Conservation (phyloP, 2,113 vertebrate species). For the Hydrochoerus hydrochaeris region DNA sequence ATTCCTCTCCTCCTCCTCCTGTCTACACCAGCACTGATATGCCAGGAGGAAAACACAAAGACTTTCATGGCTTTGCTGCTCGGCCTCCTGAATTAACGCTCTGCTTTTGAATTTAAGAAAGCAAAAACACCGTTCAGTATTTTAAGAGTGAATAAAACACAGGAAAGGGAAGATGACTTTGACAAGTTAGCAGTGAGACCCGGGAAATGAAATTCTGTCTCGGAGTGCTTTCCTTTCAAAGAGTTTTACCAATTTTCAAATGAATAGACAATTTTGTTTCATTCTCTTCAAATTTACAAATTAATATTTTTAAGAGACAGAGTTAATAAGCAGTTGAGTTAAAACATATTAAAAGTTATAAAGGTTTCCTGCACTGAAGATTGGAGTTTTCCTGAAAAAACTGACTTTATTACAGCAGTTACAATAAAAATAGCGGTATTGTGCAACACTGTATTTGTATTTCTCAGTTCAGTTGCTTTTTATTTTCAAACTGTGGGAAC, state of each 20-base stretch:
- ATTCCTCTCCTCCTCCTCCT: not conserved
- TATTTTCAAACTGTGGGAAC: conserved; percentile 73
- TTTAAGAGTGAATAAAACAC: conserved; percentile 66
- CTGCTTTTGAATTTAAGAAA: conserved; percentile 62
- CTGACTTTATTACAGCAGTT: conserved; percentile 34
- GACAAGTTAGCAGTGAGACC: conserved; percentile 55
- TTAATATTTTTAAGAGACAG: conserved; percentile 78
- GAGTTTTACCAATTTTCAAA: conserved; percentile 58
- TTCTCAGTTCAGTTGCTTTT: conserved; percentile 75
- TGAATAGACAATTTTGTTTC: conserved; percentile 70
- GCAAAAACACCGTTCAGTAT: conserved; percentile 62
- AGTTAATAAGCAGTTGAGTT: conserved; percentile 75
- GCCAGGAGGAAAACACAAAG: conserved; percentile 56
- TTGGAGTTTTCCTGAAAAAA: conserved; percentile 72
- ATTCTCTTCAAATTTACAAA: conserved; percentile 77
- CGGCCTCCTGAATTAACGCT: conserved; percentile 62
- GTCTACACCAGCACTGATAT: conserved; percentile 39
- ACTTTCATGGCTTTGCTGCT: not conserved
- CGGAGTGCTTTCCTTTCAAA: conserved; percentile 56
- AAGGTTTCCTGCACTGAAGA: conserved; percentile 58
- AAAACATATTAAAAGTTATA: conserved; percentile 65
- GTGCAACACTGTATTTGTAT: conserved; percentile 56
- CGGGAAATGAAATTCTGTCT: conserved; percentile 69
- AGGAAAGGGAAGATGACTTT: conserved; percentile 61
- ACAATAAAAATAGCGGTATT: conserved; percentile 74